phyloP scores from a whole-genome alignment of 2,888 invertebrate species.

The Clusia tigrina region DNA sequence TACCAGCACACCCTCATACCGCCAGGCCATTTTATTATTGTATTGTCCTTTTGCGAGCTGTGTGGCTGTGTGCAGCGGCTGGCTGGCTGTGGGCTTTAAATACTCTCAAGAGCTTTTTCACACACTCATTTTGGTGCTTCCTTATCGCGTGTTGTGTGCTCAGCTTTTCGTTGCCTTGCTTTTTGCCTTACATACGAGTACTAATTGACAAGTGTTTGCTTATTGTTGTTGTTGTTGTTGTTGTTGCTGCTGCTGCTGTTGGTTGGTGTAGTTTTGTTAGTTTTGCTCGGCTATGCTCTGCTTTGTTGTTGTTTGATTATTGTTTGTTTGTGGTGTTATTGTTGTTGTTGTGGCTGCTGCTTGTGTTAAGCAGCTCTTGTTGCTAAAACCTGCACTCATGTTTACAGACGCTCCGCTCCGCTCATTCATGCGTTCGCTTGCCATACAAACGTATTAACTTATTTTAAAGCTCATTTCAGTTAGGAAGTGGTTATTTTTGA shows the following conservation, averaged over 20 bases:
- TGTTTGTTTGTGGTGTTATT: conserved; percentile 10
- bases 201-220: conserved; percentile 1
- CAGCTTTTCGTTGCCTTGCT: background rate
- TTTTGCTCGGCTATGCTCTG: background rate
- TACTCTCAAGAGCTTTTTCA: conserved; percentile 20
- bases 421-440: background rate
- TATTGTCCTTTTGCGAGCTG: background rate
- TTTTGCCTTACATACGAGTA: too few species aligned
- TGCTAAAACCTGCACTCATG: conserved; percentile 3
- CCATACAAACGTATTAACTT: conserved; percentile 4
- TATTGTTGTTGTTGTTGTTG: conserved; percentile 10
- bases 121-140: background rate
- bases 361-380: conserved; percentile 2
- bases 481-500: background rate
- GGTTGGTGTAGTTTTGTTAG: background rate
- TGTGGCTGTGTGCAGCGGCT: background rate
- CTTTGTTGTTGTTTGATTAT: background rate
- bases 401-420: too few species aligned
- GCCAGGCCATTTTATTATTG: too few species aligned
- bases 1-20: background rate
- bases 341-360: conserved; percentile 6
- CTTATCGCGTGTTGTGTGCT: background rate
- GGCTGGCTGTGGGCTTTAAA: conserved; percentile 3
- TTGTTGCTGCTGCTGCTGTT: conserved; percentile 9
- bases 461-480: background rate